phyloP scores from a whole-genome alignment of 2,797 vertebrate species.

The Acanthornis magna region DNA sequence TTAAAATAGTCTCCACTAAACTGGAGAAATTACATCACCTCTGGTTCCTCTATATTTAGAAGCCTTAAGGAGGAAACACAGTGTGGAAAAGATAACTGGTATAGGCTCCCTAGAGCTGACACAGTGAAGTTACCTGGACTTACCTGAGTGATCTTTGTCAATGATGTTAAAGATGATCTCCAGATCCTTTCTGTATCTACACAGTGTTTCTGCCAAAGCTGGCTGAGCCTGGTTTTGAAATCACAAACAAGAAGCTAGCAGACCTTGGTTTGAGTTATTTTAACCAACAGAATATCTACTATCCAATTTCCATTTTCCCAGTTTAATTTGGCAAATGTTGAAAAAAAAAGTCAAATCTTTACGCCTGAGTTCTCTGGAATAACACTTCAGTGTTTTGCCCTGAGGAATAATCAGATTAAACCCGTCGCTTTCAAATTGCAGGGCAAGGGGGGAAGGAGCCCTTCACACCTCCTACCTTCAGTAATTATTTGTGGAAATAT shows the following conservation, averaged over 20 bases:
- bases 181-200: slow-evolving; percentile 90
- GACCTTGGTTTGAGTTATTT: neutral
- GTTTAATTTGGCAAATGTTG: neutral
- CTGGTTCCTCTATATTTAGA: slow-evolving; percentile 4
- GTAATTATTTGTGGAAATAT: neutral
- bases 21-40: neutral
- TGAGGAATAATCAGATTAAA: neutral
- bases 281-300: neutral
- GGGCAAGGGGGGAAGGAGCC: neutral
- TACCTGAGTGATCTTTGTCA: slow-evolving; percentile 94
- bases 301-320: neutral
- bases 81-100: neutral
- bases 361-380: neutral
- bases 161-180: slow-evolving; percentile 95
- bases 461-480: neutral
- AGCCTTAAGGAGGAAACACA: neutral
- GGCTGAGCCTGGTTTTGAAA: slow-evolving; percentile 81
- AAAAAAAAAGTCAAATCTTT: neutral
- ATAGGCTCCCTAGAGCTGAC: neutral
- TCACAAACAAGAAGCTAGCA: neutral
- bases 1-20: slow-evolving; percentile 6
- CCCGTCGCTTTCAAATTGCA: neutral
- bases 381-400: neutral
- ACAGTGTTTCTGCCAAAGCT: slow-evolving; percentile 87
- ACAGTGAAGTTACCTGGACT: neutral